Evolutionary conservation across 2,888 invertebrate genomes (phyloP).

Genomic region (Brassicogethes aeneus): DNA sequence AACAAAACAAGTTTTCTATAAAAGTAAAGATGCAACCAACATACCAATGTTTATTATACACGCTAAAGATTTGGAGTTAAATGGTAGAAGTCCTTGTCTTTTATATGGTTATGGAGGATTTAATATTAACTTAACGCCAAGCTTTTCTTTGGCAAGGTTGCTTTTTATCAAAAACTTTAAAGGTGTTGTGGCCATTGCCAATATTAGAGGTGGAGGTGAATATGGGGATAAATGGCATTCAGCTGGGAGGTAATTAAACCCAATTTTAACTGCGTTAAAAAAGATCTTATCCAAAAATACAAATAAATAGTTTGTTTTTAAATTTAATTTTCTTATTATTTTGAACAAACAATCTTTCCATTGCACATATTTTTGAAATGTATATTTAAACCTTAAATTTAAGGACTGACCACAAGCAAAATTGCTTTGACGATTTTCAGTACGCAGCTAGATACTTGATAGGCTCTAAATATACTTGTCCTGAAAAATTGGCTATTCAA

Average conservation of each 20-base stretch:
- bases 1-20: slow-evolving; percentile 66
- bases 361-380: no score
- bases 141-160: slow-evolving; percentile 72
- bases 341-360: no score
- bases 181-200: slow-evolving; percentile 79
- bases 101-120: slow-evolving; percentile 93
- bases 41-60: slow-evolving; percentile 47
- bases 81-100: slow-evolving; percentile 66
- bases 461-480: slow-evolving; percentile 58
- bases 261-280: no score
- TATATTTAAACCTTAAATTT: no score
- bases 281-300: no score
- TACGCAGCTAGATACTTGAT: slow-evolving; percentile 77
- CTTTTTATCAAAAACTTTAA: slow-evolving; percentile 60
- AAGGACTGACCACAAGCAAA: slow-evolving; percentile 85
- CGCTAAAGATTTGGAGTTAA: slow-evolving; percentile 43
- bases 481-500: slow-evolving; percentile 66
- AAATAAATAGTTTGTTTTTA: no score
- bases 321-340: no score
- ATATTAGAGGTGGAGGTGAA: slow-evolving; percentile 91
- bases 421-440: slow-evolving; percentile 89
- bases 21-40: slow-evolving; percentile 78
- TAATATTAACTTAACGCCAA: slow-evolving; percentile 77
- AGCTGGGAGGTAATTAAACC: slow-evolving; percentile 69
- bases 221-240: slow-evolving; percentile 94